Evolutionary conservation across 2,888 invertebrate genomes (phyloP), one percentile per base, ranked within the genome.

Genomic region (Drosophila falleni): DNA sequence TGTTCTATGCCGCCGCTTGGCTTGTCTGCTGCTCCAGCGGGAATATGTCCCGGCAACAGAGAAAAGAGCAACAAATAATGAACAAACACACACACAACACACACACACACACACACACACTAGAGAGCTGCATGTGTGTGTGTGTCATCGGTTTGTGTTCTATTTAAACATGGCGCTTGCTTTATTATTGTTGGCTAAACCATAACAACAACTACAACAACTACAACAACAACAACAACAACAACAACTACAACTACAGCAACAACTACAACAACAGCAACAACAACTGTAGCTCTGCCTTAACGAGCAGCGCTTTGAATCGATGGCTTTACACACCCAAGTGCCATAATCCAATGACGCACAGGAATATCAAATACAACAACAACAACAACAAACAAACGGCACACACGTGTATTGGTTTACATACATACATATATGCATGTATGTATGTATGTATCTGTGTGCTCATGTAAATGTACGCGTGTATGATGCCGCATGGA

Each of bases 331-430:
- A 91, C 92, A 92, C 92, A 92, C 92, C 91, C 92, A 92, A 91
- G 92, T 91, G 92, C 92, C 91, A 92, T 92, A 91, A 91, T 90
- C 91, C 86, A 88, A 89, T 88, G 89, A 87, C 92, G 89, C 91
- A 89, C 84, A 91, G 91, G 91, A 92, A 91, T 92, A 84, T 80
- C 81, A 81, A 79, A 71, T 71, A 83, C 80, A 80, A 63, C 76
- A 72, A 37, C 63, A 71, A 29, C 69, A 71, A 23, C 69, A 56
- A 31, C 63, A 62, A 39, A 39, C 67, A 39, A 16, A 44, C 13
- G 26, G 8, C 56, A 65, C 60, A 54, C 67, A 58, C 41, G 65
- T 58, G 65, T 62, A 68, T 60, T 62, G 65, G 23, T 15, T 39
- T 19, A 8, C 3, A 31, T 51, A 13, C 15, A 26, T 37, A 39